Conservation (phyloP, 2,113 vertebrate species). For the Girardinichthys multiradiatus region DNA sequence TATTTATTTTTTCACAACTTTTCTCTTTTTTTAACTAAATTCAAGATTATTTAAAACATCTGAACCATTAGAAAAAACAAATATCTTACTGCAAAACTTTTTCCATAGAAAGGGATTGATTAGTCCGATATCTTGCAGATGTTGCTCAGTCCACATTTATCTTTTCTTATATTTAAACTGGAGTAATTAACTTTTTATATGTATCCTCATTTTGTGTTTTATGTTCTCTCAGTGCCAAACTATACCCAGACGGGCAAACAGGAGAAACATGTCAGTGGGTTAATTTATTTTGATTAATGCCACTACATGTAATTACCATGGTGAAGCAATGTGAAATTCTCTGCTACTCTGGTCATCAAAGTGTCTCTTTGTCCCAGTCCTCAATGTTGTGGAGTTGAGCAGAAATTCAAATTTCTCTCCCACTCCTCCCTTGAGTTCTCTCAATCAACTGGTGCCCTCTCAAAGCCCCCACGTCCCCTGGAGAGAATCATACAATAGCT, state of each 20-base stretch:
- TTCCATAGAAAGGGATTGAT: background rate
- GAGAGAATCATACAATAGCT: constrained; percentile 69
- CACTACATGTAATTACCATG: constrained; percentile 67
- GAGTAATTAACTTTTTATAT: constrained; percentile 1
- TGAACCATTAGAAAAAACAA: background rate
- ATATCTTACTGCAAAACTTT: background rate
- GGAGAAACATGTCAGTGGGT: constrained; percentile 58
- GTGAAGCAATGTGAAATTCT: constrained; percentile 62
- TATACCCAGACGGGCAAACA: constrained; percentile 13
- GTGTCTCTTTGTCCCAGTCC: constrained; percentile 67
- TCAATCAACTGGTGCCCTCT: constrained; percentile 53
- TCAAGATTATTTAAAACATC: background rate
- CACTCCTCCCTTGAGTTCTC: constrained; percentile 67
- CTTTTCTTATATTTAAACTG: background rate
- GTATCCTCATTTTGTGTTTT: constrained; percentile 11
- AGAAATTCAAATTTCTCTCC: constrained; percentile 77
- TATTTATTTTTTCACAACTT: background rate
- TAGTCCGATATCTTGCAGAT: background rate
- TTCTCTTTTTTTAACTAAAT: no score
- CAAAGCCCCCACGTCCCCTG: constrained; percentile 57
- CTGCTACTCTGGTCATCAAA: constrained; percentile 58
- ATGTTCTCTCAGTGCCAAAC: background rate
- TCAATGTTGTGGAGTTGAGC: constrained; percentile 65
- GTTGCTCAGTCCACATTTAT: background rate
- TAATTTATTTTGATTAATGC: constrained; percentile 67